Evolutionary conservation across 2,113 vertebrate genomes (phyloP).

Genomic region (Oenanthe oenanthe): DNA sequence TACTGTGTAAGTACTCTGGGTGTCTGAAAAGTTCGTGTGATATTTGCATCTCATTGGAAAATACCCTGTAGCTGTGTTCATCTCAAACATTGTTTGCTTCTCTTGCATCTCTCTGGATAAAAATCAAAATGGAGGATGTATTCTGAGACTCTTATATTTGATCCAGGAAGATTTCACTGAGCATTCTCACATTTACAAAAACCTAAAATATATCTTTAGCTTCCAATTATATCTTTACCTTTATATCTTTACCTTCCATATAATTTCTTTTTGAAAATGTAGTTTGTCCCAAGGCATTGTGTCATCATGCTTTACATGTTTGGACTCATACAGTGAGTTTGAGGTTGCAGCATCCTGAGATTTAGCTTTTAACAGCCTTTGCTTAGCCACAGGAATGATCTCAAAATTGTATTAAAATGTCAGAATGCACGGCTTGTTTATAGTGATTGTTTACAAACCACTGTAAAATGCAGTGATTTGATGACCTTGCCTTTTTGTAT

Average conservation of each 20-base stretch:
- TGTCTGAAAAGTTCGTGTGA: background rate
- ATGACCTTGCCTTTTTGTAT: background rate
- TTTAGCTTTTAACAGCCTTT: background rate
- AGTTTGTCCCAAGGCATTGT: background rate
- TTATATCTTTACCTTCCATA: too few relatives aligned
- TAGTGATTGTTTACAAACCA: background rate
- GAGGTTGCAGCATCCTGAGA: background rate
- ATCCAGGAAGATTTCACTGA: background rate
- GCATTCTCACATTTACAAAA: background rate
- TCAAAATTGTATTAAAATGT: background rate
- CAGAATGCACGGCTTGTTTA: background rate
- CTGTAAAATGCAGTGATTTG: background rate
- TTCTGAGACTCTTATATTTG: background rate
- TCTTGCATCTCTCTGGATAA: background rate
- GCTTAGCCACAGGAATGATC: background rate
- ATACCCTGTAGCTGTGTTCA: background rate
- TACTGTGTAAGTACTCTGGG: background rate
- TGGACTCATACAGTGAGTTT: background rate
- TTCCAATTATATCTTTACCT: background rate
- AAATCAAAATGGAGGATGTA: background rate
- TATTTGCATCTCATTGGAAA: background rate
- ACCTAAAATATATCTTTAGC: background rate
- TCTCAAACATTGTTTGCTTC: background rate
- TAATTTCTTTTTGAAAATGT: background rate
- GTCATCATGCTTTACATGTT: background rate